phyloP scores from a whole-genome alignment of 1,140 invertebrate species.

The Archivesica marissinica region DNA sequence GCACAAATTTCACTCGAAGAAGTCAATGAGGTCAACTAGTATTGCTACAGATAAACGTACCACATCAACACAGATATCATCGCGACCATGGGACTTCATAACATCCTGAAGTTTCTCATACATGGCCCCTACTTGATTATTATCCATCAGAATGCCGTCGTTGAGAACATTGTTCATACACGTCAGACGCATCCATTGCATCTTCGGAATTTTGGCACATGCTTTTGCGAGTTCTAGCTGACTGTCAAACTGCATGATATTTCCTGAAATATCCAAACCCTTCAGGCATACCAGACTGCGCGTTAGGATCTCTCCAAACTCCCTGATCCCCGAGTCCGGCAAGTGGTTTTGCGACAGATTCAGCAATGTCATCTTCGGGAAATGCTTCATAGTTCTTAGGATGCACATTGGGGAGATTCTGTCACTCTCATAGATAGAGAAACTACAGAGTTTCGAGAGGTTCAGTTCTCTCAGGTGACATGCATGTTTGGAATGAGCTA shows the following conservation, averaged over 20 bases:
- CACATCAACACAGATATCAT: slow-evolving; percentile 70
- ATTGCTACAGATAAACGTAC: slow-evolving; percentile 71
- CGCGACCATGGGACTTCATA: slow-evolving; percentile 62
- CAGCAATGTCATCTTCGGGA: slow-evolving; percentile 68
- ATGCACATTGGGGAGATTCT: slow-evolving; percentile 68
- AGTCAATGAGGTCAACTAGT: slow-evolving; percentile 72
- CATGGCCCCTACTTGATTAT: slow-evolving; percentile 49
- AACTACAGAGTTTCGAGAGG: slow-evolving; percentile 74
- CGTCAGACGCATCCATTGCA: slow-evolving; percentile 72
- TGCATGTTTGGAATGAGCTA: slow-evolving; percentile 71
- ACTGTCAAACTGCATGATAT: slow-evolving; percentile 69
- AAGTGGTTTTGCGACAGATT: slow-evolving; percentile 73
- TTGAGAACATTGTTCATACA: slow-evolving; percentile 65
- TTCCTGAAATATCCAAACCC: slow-evolving; percentile 71
- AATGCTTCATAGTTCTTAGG: slow-evolving; percentile 68
- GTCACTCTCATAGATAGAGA: slow-evolving; percentile 69
- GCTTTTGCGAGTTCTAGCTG: slow-evolving; percentile 66
- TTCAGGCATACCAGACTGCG: slow-evolving; percentile 62
- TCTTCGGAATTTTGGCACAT: slow-evolving; percentile 64
- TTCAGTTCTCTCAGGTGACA: slow-evolving; percentile 71
- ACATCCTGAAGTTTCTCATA: slow-evolving; percentile 61
- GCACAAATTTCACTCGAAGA: too few species aligned
- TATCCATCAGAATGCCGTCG: slow-evolving; percentile 56
- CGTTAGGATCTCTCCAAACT: slow-evolving; percentile 64
- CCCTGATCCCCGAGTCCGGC: slow-evolving; percentile 65